Conservation (phyloP, 2,113 vertebrate genomes). For the Atherinomorus stipes region DNA sequence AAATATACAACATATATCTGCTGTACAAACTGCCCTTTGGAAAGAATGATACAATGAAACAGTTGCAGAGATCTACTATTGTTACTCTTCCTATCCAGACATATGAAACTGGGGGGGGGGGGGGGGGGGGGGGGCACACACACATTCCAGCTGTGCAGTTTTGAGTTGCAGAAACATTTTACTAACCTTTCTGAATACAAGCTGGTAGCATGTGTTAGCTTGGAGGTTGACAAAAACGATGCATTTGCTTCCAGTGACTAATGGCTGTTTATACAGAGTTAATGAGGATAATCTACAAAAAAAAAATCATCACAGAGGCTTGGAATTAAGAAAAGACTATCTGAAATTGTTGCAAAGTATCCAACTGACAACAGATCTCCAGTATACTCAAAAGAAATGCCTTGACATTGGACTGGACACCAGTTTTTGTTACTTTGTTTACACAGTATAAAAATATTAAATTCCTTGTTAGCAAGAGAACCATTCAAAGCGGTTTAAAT, state of each 20-base stretch:
- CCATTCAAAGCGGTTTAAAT: slow-evolving; percentile 25
- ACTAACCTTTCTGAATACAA: slow-evolving; percentile 34
- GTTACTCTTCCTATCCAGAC: slow-evolving; percentile 48
- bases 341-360: slow-evolving; percentile 12
- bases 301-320: slow-evolving; percentile 22
- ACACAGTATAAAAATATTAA: slow-evolving; percentile 36
- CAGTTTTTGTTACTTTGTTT: slow-evolving; percentile 15
- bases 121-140: no score
- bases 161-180: slow-evolving; percentile 41
- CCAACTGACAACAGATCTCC: slow-evolving; percentile 34
- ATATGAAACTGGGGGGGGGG: slow-evolving; percentile 43
- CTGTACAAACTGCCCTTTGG: slow-evolving; percentile 57
- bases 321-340: slow-evolving; percentile 20
- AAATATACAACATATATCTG: slow-evolving; percentile 26
- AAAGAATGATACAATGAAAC: slow-evolving; percentile 50
- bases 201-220: slow-evolving; percentile 32
- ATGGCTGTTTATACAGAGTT: slow-evolving; percentile 19
- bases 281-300: slow-evolving; percentile 13
- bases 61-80: slow-evolving; percentile 29
- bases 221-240: slow-evolving; percentile 32
- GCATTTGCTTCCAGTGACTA: slow-evolving; percentile 49
- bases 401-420: slow-evolving; percentile 21
- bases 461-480: slow-evolving; percentile 31
- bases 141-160: slow-evolving; percentile 48
- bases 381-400: slow-evolving; percentile 26